Evolutionary conservation across 2,113 vertebrate genomes (phyloP).

Genomic region (Paratilapia polleni): DNA sequence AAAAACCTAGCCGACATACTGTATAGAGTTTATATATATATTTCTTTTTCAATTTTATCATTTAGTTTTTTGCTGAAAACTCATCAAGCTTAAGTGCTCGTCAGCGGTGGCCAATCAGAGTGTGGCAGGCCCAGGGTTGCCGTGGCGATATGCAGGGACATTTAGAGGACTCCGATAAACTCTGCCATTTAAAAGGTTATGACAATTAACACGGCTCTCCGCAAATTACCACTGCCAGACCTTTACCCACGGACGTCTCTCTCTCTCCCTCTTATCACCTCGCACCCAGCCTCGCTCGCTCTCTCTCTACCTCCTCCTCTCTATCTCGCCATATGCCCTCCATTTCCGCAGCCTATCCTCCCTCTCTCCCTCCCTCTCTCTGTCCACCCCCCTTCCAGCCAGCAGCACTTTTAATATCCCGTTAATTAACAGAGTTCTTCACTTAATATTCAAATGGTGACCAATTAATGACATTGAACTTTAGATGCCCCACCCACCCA

Average conservation of each 20-base stretch:
- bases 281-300: slow-evolving; percentile 61
- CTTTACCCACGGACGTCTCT: slow-evolving; percentile 80
- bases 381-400: slow-evolving; percentile 60
- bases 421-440: slow-evolving; percentile 87
- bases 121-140: slow-evolving; percentile 70
- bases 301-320: slow-evolving; percentile 36
- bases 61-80: slow-evolving; percentile 67
- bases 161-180: slow-evolving; percentile 85
- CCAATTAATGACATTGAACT: slow-evolving; percentile 89
- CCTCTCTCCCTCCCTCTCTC: slow-evolving; percentile 29
- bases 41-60: slow-evolving; percentile 43
- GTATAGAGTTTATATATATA: slow-evolving; percentile 30
- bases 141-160: slow-evolving; percentile 79
- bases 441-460: slow-evolving; percentile 89
- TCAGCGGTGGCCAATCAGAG: slow-evolving; percentile 70
- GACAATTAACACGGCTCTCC: slow-evolving; percentile 85
- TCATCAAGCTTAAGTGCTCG: slow-evolving; percentile 78
- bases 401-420: slow-evolving; percentile 83
- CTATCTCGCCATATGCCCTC: slow-evolving; percentile 68
- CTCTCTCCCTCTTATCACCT: slow-evolving; percentile 78
- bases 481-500: slow-evolving; percentile 75
- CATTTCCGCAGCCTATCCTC: slow-evolving; percentile 58
- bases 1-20: slow-evolving; percentile 22
- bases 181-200: slow-evolving; percentile 87
- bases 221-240: slow-evolving; percentile 84